Base-by-base conservation (phyloP, 2,113 vertebrate genomes). In the Salvelinus namaycush region DNA sequence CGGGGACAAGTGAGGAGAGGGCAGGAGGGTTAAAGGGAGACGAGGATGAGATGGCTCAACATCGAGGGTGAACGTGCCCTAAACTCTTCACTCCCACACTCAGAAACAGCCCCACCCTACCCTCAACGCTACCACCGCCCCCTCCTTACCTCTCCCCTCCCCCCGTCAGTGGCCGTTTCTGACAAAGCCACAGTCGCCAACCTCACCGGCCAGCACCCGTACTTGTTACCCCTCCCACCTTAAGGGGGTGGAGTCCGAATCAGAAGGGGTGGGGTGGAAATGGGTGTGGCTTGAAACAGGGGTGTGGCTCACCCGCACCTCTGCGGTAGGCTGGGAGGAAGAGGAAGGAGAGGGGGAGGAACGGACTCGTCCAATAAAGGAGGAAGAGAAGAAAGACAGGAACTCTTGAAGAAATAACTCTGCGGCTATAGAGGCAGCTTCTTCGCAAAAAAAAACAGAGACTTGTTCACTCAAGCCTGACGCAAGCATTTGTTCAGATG, bases 381-480 rank as follows among this genome's bases (percentile, higher is more conserved):
- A 92, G 92, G 59, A 81, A 90, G 88, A 65, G 70, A 72, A 78
- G 64, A 62, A 90, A 74, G 86, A 92, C 86, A 88, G 89, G 84
- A 68, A 93, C 92, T 93, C 87, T 89, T 84, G 74, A 81, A 88
- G 89, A 91, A 86, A 75, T 79, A 72, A 75, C 92, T 92, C 91
- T 80, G 83, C 80, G 88, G 93, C 91, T 74, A 26, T 68, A 79
- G 81, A 87, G 94, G 90, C 94, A 87, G 93, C 95, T 95, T 96
- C 91, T 54, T 54, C 51, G 14, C 51, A 54, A 54, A 6, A 88
- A 24, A 93, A 88, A 93, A 90, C 94, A 95, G 95, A 93, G 91
- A 96, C 95, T 95, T 94, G 91, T 84, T 89, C 85, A 92, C 93
- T 92, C 90, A 93, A 96, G 95, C 95, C 95, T 95, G 95, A 95